Base-by-base conservation (phyloP, 2,797 vertebrate genomes). In the Molossus molossus region DNA sequence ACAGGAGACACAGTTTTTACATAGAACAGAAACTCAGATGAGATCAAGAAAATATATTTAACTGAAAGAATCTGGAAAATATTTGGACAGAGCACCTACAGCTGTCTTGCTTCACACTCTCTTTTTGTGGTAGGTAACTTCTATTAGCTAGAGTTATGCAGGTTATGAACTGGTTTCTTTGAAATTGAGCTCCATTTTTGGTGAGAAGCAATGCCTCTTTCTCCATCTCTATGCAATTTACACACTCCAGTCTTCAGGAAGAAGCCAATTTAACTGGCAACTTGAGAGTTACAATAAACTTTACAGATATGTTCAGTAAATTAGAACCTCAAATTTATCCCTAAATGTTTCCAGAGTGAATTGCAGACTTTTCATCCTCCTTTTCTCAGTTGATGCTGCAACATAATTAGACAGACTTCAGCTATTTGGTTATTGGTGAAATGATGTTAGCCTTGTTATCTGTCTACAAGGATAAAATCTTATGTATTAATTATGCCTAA, bases 211-310 rank as follows among this genome's bases (percentile, higher is more conserved):
- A 87, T 0, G 13, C 45, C 1, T 75, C 20, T 82, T 84, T 95
- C 84, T 90, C 90, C 40, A 88, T 94, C 80, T 97, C 82, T 84
- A n/a, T 88, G 55, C 55, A 91, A 73, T 96, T 96, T 93, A 87
- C 64, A 92, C 91, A 81, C 91, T 96, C 70, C 3, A 87, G 40
- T 86, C 96, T 89, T 96, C 18, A 7, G 23, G 90, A 90, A 69
- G 62, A 96, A 96, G 82, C 10, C 95, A 95, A 50, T 97, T 97
- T 97, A 94, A 86, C 60, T 33, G 89, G 93, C 21, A 3, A 6
- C 62, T 97, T 96, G 53, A 57, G 84, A 72, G 21, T 80, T 37
- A 25, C 13, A 45, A 88, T 76, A 95, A 97, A 93, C 40, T 97
- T 90, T 97, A 90, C 65, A 94, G 82, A 81, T 94, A 79, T 21